A percentile compares a stretch with the other conserved stretches of the same genome.
These are phyloP conservation scores for Sebastes dallii DNA, from an alignment of 2,797 vertebrate species.

Conservation along the genomic window DNA sequence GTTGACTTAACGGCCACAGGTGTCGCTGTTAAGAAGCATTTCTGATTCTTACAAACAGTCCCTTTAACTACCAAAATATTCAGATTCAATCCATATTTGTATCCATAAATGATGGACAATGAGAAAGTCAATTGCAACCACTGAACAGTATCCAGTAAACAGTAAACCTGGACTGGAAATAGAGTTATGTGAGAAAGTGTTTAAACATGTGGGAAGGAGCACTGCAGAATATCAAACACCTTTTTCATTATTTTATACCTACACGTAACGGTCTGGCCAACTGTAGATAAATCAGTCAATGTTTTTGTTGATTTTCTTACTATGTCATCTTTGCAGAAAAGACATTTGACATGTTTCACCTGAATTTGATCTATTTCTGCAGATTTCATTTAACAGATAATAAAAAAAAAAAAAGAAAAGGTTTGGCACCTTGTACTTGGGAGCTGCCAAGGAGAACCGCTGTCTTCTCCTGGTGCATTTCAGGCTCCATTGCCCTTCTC, in stretches of 20 bases:
- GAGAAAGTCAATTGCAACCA: too few species aligned
- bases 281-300: neutral
- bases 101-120: too few species aligned
- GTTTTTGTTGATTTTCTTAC: neutral
- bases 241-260: neutral
- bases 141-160: too few species aligned
- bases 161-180: neutral
- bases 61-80: too few species aligned
- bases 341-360: neutral
- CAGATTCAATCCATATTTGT: too few species aligned
- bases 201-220: neutral
- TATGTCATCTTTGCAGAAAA: neutral
- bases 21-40: too few species aligned
- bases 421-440: neutral
- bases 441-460: neutral
- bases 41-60: too few species aligned
- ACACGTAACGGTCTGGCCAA: neutral
- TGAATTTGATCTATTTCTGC: neutral
- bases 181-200: neutral
- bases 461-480: neutral
- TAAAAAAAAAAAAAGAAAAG: neutral
- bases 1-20: too few species aligned
- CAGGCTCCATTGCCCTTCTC: neutral
- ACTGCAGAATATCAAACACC: neutral
- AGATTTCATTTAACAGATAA: neutral